These are phyloP conservation scores for Rhopalosiphum nymphaeae DNA, from an alignment of 2,888 invertebrate genomes.

Conservation along the genomic window DNA sequence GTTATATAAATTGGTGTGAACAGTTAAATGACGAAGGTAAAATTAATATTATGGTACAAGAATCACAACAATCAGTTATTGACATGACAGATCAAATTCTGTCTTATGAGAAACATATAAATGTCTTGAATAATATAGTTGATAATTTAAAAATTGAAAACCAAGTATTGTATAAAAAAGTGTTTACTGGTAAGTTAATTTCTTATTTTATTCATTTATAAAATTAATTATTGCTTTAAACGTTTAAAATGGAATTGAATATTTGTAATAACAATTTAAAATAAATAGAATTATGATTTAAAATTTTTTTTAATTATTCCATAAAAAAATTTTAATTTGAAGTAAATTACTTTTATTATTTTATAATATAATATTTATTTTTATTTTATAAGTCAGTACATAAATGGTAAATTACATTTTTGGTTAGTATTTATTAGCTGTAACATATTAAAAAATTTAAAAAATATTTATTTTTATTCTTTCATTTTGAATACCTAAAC, in stretches of 20 bases:
- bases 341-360: neutral
- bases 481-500: neutral
- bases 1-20: slow-evolving; percentile 49
- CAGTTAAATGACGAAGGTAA: slow-evolving; percentile 19
- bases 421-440: neutral
- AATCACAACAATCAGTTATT: slow-evolving; percentile 21
- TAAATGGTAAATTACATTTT: neutral
- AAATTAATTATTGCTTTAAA: neutral
- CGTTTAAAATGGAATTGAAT: too few species aligned
- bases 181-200: slow-evolving; percentile 48
- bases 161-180: slow-evolving; percentile 23
- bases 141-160: slow-evolving; percentile 42
- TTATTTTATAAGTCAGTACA: neutral
- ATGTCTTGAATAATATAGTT: slow-evolving; percentile 20
- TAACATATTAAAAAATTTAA: neutral
- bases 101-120: slow-evolving; percentile 6
- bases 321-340: neutral
- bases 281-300: too few species aligned
- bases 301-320: too few species aligned
- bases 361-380: neutral
- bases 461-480: neutral
- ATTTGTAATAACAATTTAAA: too few species aligned
- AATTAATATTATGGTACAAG: neutral
- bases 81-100: slow-evolving; percentile 31
- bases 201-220: neutral